Conservation (phyloP, 2,797 vertebrate species). For the Numenius phaeopus region DNA sequence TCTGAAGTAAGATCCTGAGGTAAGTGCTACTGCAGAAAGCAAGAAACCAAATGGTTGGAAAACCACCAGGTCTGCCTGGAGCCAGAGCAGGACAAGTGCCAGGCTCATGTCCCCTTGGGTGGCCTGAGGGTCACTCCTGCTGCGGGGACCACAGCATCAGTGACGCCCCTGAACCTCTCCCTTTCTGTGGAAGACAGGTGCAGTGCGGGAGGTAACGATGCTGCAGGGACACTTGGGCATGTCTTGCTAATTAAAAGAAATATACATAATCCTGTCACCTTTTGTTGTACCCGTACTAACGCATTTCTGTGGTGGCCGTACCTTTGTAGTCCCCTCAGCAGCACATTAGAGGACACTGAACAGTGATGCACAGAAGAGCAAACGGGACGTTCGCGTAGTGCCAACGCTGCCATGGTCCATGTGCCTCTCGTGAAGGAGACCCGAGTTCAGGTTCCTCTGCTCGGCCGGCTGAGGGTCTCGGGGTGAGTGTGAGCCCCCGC, state of each 20-base stretch:
- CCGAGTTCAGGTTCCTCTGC: neutral
- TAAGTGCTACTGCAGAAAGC: neutral
- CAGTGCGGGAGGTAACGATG: accelerated
- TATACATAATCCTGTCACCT: neutral
- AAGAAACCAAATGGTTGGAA: neutral
- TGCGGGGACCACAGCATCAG: accelerated
- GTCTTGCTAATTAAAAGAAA: neutral
- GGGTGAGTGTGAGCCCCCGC: neutral
- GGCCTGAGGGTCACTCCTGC: neutral
- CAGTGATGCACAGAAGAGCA: neutral
- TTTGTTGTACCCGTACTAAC: neutral
- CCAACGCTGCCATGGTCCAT: accelerated
- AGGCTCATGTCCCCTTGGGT: neutral
- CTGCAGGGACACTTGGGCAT: neutral
- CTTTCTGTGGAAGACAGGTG: neutral
- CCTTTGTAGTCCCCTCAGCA: neutral
- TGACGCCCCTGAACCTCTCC: accelerated
- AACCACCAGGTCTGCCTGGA: neutral
- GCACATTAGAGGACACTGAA: neutral
- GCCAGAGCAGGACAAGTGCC: neutral
- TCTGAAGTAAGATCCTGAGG: neutral
- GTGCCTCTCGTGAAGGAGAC: neutral
- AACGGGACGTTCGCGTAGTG: accelerated
- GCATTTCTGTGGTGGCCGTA: neutral
- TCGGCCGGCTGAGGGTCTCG: neutral